Conservation (phyloP, 2,888 invertebrate species). For the Microdon myrmicae region DNA sequence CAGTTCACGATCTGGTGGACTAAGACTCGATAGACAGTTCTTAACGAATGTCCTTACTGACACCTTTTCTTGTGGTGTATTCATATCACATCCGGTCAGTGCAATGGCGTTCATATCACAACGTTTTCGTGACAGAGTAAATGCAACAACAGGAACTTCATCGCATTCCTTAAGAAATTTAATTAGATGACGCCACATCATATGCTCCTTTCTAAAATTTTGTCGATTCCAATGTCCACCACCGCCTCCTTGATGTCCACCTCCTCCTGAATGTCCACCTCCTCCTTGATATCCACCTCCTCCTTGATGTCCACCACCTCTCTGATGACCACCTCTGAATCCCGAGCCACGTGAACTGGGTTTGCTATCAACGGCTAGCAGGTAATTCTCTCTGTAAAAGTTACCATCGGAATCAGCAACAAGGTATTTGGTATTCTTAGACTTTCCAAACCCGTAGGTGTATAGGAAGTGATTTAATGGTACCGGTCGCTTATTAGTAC, state of each 20-base stretch:
- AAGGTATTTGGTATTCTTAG: conserved; percentile 78
- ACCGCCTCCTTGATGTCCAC: conserved; percentile 24
- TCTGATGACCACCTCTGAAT: conserved; percentile 52
- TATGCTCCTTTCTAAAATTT: conserved; percentile 78
- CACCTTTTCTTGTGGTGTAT: conserved; percentile 84
- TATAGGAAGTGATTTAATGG: conserved; percentile 95
- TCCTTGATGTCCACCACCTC: conserved; percentile 33
- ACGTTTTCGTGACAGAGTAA: conserved; percentile 82
- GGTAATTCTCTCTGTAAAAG: conserved; percentile 74
- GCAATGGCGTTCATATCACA: conserved; percentile 73
- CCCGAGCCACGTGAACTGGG: conserved; percentile 60
- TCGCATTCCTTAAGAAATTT: conserved; percentile 84
- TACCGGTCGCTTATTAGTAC: conserved; percentile 92
- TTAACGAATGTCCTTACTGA: conserved; percentile 88
- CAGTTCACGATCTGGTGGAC: conserved; percentile 85
- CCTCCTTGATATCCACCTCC: conserved; percentile 36
- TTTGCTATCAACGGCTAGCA: conserved; percentile 70
- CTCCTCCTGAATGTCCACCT: conserved; percentile 37
- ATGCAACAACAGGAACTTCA: conserved; percentile 92
- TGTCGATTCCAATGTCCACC: no score
- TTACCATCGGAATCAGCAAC: conserved; percentile 82
- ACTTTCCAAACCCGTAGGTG: conserved; percentile 76
- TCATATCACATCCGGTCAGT: conserved; percentile 78
- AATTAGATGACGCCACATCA: conserved; percentile 83
- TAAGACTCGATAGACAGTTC: conserved; percentile 82